phyloP scores from a whole-genome alignment of 2,113 vertebrate species.

The Asarcornis scutulata region DNA sequence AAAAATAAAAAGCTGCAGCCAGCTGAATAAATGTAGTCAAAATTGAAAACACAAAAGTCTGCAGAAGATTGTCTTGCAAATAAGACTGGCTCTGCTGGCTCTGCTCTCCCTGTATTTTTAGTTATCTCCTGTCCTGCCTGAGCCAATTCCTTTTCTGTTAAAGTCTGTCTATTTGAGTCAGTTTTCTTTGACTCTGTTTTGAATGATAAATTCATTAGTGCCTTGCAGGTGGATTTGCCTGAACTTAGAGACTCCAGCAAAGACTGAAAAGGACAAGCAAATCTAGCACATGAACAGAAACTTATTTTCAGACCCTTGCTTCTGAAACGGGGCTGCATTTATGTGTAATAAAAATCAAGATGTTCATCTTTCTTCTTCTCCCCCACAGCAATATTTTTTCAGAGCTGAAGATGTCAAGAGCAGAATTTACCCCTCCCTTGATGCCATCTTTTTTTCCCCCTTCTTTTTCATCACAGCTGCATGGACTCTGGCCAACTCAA shows the following conservation, averaged over 20 bases:
- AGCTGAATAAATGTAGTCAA: conserved; percentile 50
- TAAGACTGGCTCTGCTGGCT: not conserved
- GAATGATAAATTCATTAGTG: conserved; percentile 30
- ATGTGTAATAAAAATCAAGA: conserved; percentile 64
- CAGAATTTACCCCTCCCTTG: conserved; percentile 67
- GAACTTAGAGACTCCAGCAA: not conserved
- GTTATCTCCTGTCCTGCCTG: not conserved
- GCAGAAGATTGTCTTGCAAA: conserved; percentile 20
- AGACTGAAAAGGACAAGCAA: not conserved
- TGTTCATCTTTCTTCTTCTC: conserved; percentile 44
- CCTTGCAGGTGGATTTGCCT: conserved; percentile 26
- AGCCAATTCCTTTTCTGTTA: conserved; percentile 2
- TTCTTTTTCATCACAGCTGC: conserved; percentile 60
- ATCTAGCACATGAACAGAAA: not conserved
- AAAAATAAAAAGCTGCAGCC: conserved; percentile 53
- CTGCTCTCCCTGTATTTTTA: conserved; percentile 7
- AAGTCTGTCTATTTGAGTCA: not conserved
- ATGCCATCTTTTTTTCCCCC: conserved; percentile 4
- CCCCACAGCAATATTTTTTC: conserved; percentile 29
- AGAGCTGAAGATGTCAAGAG: conserved; percentile 47
- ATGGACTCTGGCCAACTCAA: conserved; percentile 51
- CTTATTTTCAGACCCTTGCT: not conserved
- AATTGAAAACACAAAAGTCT: conserved; percentile 46
- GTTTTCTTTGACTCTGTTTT: not conserved
- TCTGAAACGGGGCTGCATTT: not conserved